Percentiles rank a stretch among this genome's conserved stretches.
These are phyloP conservation scores for Steromphala cineraria DNA, from an alignment of 2,888 invertebrate species.

Conservation along the genomic window DNA sequence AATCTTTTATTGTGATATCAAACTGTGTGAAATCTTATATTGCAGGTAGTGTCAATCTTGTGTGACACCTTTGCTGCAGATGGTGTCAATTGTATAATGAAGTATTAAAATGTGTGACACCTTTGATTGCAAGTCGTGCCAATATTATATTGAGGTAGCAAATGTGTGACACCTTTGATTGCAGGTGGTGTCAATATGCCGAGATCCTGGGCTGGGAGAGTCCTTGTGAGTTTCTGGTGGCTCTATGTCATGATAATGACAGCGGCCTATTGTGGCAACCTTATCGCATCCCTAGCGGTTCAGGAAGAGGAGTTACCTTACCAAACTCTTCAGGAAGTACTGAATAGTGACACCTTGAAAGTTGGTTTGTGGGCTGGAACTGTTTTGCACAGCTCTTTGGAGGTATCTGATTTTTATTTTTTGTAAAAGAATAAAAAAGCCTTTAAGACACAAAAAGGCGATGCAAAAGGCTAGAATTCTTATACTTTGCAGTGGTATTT, in stretches of 20 bases:
- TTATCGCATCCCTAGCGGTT: neutral
- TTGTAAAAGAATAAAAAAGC: too few species aligned
- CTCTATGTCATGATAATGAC: neutral
- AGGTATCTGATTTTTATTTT: neutral
- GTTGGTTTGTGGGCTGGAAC: neutral
- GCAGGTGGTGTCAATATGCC: neutral
- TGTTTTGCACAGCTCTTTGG: neutral
- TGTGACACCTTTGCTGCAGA: too few species aligned
- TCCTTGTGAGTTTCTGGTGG: conserved; percentile 1
- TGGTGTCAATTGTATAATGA: too few species aligned
- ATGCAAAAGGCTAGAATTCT: too few species aligned
- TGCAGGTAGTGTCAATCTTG: too few species aligned
- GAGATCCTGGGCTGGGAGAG: neutral
- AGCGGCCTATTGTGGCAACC: conserved; percentile 3
- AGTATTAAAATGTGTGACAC: too few species aligned
- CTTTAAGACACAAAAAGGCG: too few species aligned
- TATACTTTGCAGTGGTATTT: too few species aligned
- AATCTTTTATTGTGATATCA: too few species aligned
- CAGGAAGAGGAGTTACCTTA: neutral
- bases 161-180: neutral
- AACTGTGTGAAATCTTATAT: too few species aligned
- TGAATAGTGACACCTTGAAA: neutral
- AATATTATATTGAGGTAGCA: too few species aligned
- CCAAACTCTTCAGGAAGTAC: neutral
- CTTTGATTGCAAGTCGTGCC: too few species aligned